Evolutionary conservation across 30 jellyfish, hydroid and myxozoan species (phyloP).

Genomic region (Aurelia aurita complex sp. Pacific): DNA sequence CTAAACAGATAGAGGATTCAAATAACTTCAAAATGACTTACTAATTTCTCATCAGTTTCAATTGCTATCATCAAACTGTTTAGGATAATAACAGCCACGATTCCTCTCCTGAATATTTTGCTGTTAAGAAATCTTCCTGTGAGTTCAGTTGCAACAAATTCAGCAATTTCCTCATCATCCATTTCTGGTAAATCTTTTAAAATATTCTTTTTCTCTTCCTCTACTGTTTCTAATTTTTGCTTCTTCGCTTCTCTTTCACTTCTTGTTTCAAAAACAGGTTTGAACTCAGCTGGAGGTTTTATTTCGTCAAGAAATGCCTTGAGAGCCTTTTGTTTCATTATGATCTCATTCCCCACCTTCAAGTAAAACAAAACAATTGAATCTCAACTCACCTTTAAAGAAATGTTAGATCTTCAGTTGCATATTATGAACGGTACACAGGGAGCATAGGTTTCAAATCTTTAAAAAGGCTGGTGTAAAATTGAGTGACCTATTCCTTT

Average conservation of each 20-base stretch:
- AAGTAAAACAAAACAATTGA: background rate
- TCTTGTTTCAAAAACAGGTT: slow-evolving; percentile 47
- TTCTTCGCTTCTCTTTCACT: slow-evolving; percentile 33
- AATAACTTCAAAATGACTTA: slow-evolving; percentile 23
- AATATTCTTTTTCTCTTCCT: slow-evolving; percentile 56
- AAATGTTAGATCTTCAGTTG: too few relatives aligned
- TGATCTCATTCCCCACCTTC: slow-evolving; percentile 48
- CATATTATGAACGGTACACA: too few relatives aligned
- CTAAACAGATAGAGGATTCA: too few relatives aligned
- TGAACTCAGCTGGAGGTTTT: slow-evolving; percentile 43
- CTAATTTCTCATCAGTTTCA: slow-evolving; percentile 80
- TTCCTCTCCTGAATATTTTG: slow-evolving; percentile 72
- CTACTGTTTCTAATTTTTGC: slow-evolving; percentile 22
- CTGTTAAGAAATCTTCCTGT: slow-evolving; percentile 78
- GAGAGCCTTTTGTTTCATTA: slow-evolving; percentile 18
- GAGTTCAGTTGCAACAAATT: slow-evolving; percentile 82
- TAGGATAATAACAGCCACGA: slow-evolving; percentile 71
- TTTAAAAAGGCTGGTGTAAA: too few relatives aligned
- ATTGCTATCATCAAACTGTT: slow-evolving; percentile 90
- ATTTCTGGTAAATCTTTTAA: slow-evolving; percentile 67
- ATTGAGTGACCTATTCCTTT: too few relatives aligned
- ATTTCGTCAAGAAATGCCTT: slow-evolving; percentile 43
- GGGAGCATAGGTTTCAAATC: too few relatives aligned
- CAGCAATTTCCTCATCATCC: slow-evolving; percentile 80
- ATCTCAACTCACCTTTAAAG: too few relatives aligned